phyloP scores from a whole-genome alignment of 2,113 vertebrate genomes.

The Ceyx melanurus region DNA sequence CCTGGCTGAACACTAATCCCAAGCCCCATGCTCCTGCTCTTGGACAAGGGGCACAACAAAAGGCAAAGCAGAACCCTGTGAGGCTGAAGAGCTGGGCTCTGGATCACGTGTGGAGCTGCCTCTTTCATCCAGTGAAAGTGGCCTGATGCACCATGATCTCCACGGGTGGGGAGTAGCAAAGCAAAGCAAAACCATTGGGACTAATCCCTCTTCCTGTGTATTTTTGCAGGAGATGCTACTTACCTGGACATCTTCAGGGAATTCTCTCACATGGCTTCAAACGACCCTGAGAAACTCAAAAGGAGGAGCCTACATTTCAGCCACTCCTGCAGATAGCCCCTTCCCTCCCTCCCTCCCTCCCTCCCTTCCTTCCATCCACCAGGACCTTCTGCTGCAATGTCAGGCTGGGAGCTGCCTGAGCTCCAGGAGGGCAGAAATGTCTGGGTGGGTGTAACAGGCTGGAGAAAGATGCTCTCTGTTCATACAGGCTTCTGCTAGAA shows the following conservation, averaged over 20 bases:
- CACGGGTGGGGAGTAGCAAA: neutral
- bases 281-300: conserved; percentile 86
- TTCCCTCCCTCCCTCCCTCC: neutral
- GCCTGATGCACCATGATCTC: neutral
- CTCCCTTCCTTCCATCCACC: neutral
- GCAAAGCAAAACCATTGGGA: neutral
- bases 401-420: neutral
- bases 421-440: fast-evolving
- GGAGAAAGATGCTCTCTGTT: neutral
- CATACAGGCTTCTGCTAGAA: neutral
- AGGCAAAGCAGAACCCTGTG: neutral
- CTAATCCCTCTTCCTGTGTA: conserved; percentile 22
- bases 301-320: conserved; percentile 83
- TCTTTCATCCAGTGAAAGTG: neutral
- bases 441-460: neutral
- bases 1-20: fast-evolving
- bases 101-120: neutral
- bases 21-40: neutral
- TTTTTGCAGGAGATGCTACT: conserved; percentile 83
- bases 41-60: neutral
- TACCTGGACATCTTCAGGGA: conserved; percentile 89
- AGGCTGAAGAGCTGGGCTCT: neutral
- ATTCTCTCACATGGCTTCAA: conserved; percentile 90
- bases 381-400: neutral
- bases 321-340: conserved; percentile 80